Evolutionary conservation across 1,140 invertebrate species (phyloP), one percentile per base, ranked within the genome.

Genomic region (Euglossa dilemma): DNA sequence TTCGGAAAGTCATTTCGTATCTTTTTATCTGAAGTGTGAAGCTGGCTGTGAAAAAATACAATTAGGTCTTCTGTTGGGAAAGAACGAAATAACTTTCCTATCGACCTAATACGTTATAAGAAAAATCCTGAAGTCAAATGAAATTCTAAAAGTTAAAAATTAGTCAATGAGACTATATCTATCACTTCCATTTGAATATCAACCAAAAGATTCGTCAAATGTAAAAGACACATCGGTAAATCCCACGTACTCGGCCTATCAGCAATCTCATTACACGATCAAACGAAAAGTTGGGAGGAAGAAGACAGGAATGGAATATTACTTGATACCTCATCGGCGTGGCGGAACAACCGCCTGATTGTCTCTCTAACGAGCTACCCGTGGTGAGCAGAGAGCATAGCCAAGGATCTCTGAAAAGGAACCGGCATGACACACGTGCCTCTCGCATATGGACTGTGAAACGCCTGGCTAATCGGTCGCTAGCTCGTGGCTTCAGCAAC

Each of bases 381-480:
- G 47, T 14, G 2, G 18, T 16, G 23, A 67, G 23, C 9, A 25
- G 4, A 69, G 23, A 23, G n/a, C 9, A 36, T 45, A 43, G 7
- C 9, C 36, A 16, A 73, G 52, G n/a, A 7, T 71, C 25, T 47
- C 5, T 50, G 11, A 20, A 36, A 52, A 9, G 45, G 14, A 70
- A 11, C 28, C 43, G 5, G 20, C 11, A 7, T 7, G 5, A 16
- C 4, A 28, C 64, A 57, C 75, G 75, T 77, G 75, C 14, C 52
- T 56, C 14, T 45, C 16, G 63, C 75, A 67, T 20, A 71, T 25
- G 20, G 77, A 12, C 45, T 25, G 47, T 25, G 69, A 80, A 80
- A 72, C 69, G 45, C 11, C 23, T 28, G 25, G 43, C 67, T 79
- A 61, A 79, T 79, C 66, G 56, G 9, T 59, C 20, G 18, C 18